Percentiles rank a stretch among this genome's conserved stretches.
Evolutionary conservation across 2,888 invertebrate species (phyloP).

Genomic region (Hirtodrosophila alboralis): DNA sequence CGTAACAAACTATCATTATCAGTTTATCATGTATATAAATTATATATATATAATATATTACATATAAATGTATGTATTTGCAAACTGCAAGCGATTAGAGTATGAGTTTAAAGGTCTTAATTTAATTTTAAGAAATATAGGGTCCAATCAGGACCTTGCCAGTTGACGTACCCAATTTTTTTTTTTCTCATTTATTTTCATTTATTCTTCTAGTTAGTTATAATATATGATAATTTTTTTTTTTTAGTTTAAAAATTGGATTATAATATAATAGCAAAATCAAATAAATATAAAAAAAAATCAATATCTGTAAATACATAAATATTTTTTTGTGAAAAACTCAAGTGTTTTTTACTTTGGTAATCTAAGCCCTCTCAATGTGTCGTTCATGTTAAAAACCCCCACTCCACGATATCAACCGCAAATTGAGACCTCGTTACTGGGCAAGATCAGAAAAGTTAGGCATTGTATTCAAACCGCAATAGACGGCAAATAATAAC

Average conservation of each 20-base stretch:
- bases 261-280: too few species aligned
- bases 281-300: too few species aligned
- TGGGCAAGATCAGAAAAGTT: conserved; percentile 9
- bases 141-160: too few species aligned
- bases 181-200: too few species aligned
- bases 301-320: too few species aligned
- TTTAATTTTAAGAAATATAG: too few species aligned
- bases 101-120: too few species aligned
- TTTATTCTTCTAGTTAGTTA: too few species aligned
- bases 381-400: conserved; percentile 12
- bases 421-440: conserved; percentile 29
- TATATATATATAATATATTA: conserved; percentile 4
- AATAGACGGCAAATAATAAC: conserved; percentile 42
- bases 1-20: conserved; percentile 40
- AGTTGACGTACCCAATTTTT: too few species aligned
- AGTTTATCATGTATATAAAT: conserved; percentile 10
- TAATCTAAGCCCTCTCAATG: conserved; percentile 34
- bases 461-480: conserved; percentile 37
- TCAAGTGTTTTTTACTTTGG: conserved; percentile 13
- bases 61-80: neutral
- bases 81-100: neutral
- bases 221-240: too few species aligned
- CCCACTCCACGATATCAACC: conserved; percentile 7
- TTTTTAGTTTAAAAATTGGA: too few species aligned
- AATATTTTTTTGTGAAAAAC: conserved; percentile 2